A percentile compares a stretch with the other conserved stretches of the same genome.
Conservation (phyloP, 2,888 invertebrate species). For the Camponotus fellah region DNA sequence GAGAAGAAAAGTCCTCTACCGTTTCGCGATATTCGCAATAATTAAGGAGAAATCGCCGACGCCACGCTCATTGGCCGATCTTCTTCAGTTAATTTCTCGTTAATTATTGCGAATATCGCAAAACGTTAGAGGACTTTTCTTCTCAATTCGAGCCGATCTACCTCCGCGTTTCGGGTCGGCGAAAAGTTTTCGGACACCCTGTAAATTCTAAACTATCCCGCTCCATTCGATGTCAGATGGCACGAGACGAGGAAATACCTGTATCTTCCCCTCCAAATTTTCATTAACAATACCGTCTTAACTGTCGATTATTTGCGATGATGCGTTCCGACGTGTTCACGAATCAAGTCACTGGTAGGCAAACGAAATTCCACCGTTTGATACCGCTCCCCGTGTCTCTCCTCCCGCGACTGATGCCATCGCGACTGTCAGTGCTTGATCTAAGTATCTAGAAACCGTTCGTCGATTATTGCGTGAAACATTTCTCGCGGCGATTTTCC, state of each 20-base stretch:
- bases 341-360: constrained; percentile 16
- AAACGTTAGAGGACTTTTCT: no score
- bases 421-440: constrained; percentile 56
- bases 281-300: constrained; percentile 35
- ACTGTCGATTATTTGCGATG: constrained; percentile 10
- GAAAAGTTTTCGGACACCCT: no score
- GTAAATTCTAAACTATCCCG: no score
- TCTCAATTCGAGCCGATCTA: no score
- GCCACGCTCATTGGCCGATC: no score
- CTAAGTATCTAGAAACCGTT: constrained; percentile 37
- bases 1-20: no score
- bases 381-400: constrained; percentile 32
- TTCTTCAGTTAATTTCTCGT: no score
- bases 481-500: constrained; percentile 62
- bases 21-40: no score
- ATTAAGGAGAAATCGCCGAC: no score
- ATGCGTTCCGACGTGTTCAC: neutral
- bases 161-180: no score
- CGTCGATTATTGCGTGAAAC: constrained; percentile 56
- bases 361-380: constrained; percentile 5
- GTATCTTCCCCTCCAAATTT: neutral
- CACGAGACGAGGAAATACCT: neutral
- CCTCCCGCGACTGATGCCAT: constrained; percentile 47
- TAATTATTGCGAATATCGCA: no score
- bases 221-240: no score